Conservation (phyloP, 2,888 invertebrate species). For the Caenorhabditis plicata region DNA sequence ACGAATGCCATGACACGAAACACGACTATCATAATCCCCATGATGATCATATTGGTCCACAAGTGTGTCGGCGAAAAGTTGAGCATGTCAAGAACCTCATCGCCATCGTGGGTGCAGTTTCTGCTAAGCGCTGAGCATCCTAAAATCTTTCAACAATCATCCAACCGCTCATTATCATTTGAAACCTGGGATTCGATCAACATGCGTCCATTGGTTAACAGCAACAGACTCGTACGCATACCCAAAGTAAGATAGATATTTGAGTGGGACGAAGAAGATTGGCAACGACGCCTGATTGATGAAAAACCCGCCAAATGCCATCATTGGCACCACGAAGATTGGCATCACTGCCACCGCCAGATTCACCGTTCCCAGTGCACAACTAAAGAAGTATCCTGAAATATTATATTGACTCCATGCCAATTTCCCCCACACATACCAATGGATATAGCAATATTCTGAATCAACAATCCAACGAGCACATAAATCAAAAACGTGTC, state of each 20-base stretch:
- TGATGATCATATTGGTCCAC: constrained; percentile 37
- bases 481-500: constrained; percentile 73
- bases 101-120: constrained; percentile 36
- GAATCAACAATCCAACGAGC: constrained; percentile 48
- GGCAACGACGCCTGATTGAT: constrained; percentile 76
- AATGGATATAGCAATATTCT: constrained; percentile 61
- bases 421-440: constrained; percentile 32
- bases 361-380: constrained; percentile 76
- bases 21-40: constrained; percentile 47
- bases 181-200: constrained; percentile 57
- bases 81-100: constrained; percentile 47
- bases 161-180: too few relatives aligned
- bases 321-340: constrained; percentile 86
- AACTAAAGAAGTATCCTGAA: constrained; percentile 87
- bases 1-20: constrained; percentile 54
- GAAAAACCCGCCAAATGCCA: constrained; percentile 80
- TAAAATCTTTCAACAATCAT: constrained; percentile 4
- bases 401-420: constrained; percentile 16
- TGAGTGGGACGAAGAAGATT: constrained; percentile 66
- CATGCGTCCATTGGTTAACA: constrained; percentile 66
- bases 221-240: constrained; percentile 67
- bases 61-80: constrained; percentile 47
- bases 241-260: constrained; percentile 67
- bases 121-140: constrained; percentile 11
- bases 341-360: constrained; percentile 87